Conservation (phyloP, 2,797 vertebrate species). For the Neosilurus mollespiculum region DNA sequence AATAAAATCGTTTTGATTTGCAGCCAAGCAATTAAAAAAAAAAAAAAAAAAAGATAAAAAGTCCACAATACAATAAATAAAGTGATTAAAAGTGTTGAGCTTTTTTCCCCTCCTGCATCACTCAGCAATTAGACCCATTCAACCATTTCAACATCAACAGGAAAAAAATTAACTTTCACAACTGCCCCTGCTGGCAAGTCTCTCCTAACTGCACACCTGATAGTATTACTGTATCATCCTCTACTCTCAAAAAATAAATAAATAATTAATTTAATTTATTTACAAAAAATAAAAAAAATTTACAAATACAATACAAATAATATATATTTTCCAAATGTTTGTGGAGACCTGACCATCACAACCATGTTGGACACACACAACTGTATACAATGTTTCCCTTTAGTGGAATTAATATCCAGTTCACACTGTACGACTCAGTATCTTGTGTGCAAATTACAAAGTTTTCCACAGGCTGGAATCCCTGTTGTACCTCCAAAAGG, state of each 20-base stretch:
- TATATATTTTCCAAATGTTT: neutral
- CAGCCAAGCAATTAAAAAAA: no score
- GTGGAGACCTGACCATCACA: neutral
- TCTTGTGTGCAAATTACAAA: no score
- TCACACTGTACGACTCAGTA: no score
- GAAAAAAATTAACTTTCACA: neutral
- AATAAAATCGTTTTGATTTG: neutral
- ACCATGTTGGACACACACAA: neutral
- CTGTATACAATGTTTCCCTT: neutral
- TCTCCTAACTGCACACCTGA: neutral
- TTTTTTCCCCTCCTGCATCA: neutral
- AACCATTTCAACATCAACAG: neutral
- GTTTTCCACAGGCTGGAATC: no score
- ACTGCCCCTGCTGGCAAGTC: neutral
- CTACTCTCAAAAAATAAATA: neutral
- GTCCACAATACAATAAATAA: neutral
- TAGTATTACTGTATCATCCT: neutral
- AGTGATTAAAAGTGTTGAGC: neutral
- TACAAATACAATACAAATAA: no score
- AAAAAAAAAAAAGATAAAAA: no score
- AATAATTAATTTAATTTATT: no score
- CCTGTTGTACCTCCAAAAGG: no score
- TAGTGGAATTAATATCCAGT: no score
- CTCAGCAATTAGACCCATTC: neutral
- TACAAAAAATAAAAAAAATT: no score